phyloP scores from a whole-genome alignment of 2,888 invertebrate genomes.

The Pycnomerus fuliginosus region DNA sequence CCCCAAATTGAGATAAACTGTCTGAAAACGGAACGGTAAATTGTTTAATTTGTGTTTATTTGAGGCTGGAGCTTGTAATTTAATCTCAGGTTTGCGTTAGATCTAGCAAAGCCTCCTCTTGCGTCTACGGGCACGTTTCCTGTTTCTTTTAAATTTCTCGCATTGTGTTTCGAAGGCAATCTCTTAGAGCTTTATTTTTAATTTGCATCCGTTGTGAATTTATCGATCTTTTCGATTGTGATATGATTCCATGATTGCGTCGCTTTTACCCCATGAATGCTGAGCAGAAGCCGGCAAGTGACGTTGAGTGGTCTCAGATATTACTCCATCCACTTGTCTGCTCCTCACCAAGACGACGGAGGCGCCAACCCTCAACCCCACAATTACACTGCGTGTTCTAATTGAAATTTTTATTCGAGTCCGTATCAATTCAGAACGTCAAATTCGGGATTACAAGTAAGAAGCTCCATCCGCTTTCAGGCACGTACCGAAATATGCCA shows the following conservation, averaged over 20 bases:
- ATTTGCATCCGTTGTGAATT: constrained; percentile 18
- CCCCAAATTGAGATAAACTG: constrained; percentile 43
- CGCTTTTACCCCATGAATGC: constrained; percentile 42
- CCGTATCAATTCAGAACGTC: constrained; percentile 36
- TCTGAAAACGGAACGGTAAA: constrained; percentile 33
- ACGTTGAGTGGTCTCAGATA: constrained; percentile 51
- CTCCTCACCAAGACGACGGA: constrained; percentile 15
- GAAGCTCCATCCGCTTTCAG: constrained; percentile 42
- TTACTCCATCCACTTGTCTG: constrained; percentile 29
- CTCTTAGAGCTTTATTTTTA: constrained; percentile 11
- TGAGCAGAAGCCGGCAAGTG: constrained; percentile 48
- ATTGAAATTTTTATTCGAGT: background rate
- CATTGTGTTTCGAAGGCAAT: background rate
- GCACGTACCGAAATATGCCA: constrained; percentile 45
- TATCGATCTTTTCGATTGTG: constrained; percentile 30
- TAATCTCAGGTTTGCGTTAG: constrained; percentile 32
- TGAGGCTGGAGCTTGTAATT: constrained; percentile 29
- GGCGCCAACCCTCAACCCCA: constrained; percentile 1
- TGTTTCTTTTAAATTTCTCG: too few relatives aligned
- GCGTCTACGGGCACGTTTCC: constrained; percentile 8
- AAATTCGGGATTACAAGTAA: constrained; percentile 43
- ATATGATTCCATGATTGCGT: constrained; percentile 41
- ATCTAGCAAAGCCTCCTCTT: constrained; percentile 7
- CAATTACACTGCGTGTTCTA: background rate
- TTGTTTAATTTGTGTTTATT: constrained; percentile 44